Conservation (phyloP, 2,888 invertebrate genomes). For the Pristionchus fissidentatus region DNA sequence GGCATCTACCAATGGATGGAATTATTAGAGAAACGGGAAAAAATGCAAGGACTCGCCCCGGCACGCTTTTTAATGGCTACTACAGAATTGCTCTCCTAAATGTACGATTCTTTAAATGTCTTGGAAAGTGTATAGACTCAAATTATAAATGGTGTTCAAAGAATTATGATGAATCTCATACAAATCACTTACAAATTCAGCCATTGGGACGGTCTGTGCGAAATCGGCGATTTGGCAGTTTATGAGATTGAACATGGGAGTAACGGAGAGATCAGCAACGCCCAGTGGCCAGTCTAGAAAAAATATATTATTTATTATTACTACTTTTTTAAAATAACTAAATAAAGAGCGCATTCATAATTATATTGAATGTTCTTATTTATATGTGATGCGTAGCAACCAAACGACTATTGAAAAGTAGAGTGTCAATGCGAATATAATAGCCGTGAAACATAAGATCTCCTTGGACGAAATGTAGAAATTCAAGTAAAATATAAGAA, state of each 20-base stretch:
- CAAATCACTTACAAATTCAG: conserved; percentile 65
- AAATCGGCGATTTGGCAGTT: conserved; percentile 67
- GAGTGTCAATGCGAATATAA: no score
- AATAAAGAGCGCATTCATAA: neutral
- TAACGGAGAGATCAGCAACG: conserved; percentile 63
- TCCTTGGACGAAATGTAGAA: no score
- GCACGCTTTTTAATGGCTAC: neutral
- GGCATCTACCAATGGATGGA: neutral
- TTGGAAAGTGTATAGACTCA: no score
- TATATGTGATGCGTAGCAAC: no score
- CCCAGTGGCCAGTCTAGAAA: conserved; percentile 69
- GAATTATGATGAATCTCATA: neutral
- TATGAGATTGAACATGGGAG: conserved; percentile 69
- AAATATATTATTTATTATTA: neutral
- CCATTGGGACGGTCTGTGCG: conserved; percentile 63
- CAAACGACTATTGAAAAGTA: no score
- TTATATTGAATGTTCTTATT: neutral
- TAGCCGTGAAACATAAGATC: no score
- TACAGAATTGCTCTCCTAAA: no score
- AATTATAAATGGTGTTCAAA: neutral
- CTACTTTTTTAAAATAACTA: neutral
- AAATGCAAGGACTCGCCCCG: neutral
- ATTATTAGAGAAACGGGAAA: neutral
- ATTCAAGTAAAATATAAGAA: no score
- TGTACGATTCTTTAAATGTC: no score